Percentiles rank a stretch among this genome's conserved stretches.
These are phyloP conservation scores for Diarsia mendica DNA, from an alignment of 2,888 invertebrate genomes.

Conservation along the genomic window DNA sequence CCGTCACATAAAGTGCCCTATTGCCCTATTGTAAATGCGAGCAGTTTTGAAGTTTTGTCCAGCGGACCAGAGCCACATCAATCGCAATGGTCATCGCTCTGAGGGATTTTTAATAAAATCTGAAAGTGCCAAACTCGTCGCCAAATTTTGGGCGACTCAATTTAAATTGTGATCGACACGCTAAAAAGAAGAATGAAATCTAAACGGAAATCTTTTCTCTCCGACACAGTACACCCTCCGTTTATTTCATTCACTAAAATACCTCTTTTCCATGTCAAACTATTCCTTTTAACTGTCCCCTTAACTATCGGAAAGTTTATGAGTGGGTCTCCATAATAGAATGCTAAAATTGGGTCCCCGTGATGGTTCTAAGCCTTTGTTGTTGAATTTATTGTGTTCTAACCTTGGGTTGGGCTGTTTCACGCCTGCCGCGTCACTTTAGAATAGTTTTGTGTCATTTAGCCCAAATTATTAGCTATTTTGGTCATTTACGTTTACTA, in stretches of 20 bases:
- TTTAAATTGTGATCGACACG: too few relatives aligned
- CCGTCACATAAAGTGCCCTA: too few relatives aligned
- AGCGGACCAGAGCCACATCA: too few relatives aligned
- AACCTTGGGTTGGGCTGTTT: slow-evolving; percentile 24
- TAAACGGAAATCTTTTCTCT: neutral
- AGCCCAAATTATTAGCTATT: neutral
- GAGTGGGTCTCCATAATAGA: slow-evolving; percentile 55
- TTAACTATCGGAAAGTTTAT: slow-evolving; percentile 51
- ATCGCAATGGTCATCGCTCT: neutral
- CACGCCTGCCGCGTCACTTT: slow-evolving; percentile 24
- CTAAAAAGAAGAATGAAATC: too few relatives aligned
- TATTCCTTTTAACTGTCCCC: slow-evolving; percentile 43
- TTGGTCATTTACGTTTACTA: neutral
- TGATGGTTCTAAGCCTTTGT: slow-evolving; percentile 49
- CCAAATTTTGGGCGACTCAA: too few relatives aligned
- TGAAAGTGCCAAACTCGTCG: too few relatives aligned
- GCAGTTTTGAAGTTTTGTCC: too few relatives aligned
- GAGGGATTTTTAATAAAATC: neutral
- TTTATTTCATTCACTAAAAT: neutral
- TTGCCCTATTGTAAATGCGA: too few relatives aligned
- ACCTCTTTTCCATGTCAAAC: slow-evolving; percentile 9
- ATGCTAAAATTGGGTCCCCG: slow-evolving; percentile 58
- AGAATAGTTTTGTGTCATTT: slow-evolving; percentile 39
- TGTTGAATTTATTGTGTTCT: slow-evolving; percentile 51
- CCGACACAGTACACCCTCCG: neutral